Percentiles rank a stretch among this genome's conserved stretches.
Conservation (phyloP, 2,888 invertebrate species). For the Tetropium fuscum region DNA sequence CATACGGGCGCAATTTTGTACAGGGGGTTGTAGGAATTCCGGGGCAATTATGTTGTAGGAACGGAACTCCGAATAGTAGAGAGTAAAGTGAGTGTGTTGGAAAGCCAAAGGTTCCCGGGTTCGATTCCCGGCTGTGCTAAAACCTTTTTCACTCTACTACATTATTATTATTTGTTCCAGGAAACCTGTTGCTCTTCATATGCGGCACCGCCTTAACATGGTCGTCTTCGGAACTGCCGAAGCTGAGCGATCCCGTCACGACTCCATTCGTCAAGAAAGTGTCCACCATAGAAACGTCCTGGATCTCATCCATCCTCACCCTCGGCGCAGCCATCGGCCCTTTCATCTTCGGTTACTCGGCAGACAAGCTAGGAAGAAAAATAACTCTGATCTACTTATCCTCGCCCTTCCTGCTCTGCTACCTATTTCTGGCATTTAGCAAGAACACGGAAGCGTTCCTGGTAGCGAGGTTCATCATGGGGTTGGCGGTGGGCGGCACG, state of each 20-base stretch:
- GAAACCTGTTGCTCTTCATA: slow-evolving; percentile 36
- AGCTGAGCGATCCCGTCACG: slow-evolving; percentile 29
- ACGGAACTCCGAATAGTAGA: no score
- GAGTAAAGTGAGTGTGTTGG: no score
- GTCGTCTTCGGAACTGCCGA: slow-evolving; percentile 36
- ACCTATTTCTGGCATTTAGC: slow-evolving; percentile 74
- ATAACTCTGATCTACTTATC: slow-evolving; percentile 73
- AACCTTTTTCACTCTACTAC: no score
- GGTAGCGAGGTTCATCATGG: slow-evolving; percentile 63
- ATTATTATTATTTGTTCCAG: no score
- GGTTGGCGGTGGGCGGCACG: slow-evolving; percentile 66
- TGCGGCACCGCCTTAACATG: slow-evolving; percentile 38
- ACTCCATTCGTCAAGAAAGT: slow-evolving; percentile 45
- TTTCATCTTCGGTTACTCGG: slow-evolving; percentile 76
- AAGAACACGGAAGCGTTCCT: slow-evolving; percentile 67
- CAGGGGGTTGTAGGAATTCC: no score
- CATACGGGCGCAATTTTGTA: no score
- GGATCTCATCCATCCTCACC: slow-evolving; percentile 68
- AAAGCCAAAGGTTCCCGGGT: no score
- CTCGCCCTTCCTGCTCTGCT: slow-evolving; percentile 77
- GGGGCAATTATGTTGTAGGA: no score
- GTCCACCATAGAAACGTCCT: slow-evolving; percentile 63
- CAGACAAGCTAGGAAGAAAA: slow-evolving; percentile 77
- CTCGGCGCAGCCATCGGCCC: slow-evolving; percentile 73
- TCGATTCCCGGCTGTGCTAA: no score